Conservation (phyloP, 2,113 vertebrate genomes). For the Epinephelus fuscoguttatus region DNA sequence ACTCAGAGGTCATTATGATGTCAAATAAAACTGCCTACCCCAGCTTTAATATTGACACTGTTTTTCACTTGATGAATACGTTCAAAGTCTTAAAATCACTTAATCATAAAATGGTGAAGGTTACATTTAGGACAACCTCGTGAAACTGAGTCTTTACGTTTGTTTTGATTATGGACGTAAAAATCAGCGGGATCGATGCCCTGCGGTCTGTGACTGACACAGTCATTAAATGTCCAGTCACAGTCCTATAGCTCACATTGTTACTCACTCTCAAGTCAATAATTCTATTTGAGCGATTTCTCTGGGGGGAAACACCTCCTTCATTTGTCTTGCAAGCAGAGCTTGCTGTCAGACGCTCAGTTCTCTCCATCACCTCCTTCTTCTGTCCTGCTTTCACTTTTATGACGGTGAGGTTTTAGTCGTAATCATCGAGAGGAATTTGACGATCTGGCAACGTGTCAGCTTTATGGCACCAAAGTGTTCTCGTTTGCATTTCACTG, state of each 20-base stretch:
- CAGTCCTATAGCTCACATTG: slow-evolving; percentile 1
- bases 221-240: slow-evolving; percentile 33
- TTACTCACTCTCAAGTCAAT: slow-evolving; percentile 46
- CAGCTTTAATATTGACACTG: not conserved
- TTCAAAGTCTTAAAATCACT: not conserved
- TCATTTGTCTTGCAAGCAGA: slow-evolving; percentile 47
- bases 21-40: not conserved
- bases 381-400: not conserved
- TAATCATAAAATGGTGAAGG: too few species aligned
- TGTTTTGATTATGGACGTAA: not conserved
- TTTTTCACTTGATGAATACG: not conserved
- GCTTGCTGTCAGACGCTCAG: slow-evolving; percentile 31
- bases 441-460: not conserved
- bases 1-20: too few species aligned
- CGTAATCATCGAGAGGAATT: not conserved
- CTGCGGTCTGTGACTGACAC: slow-evolving; percentile 2
- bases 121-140: too few species aligned
- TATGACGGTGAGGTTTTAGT: not conserved
- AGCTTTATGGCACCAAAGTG: not conserved
- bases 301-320: slow-evolving; percentile 41
- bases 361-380: slow-evolving; percentile 23
- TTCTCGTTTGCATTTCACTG: too few species aligned
- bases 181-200: slow-evolving; percentile 9
- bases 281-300: slow-evolving; percentile 25
- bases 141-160: not conserved